phyloP scores from a whole-genome alignment of 2,888 invertebrate genomes.

The Euphydryas editha region DNA sequence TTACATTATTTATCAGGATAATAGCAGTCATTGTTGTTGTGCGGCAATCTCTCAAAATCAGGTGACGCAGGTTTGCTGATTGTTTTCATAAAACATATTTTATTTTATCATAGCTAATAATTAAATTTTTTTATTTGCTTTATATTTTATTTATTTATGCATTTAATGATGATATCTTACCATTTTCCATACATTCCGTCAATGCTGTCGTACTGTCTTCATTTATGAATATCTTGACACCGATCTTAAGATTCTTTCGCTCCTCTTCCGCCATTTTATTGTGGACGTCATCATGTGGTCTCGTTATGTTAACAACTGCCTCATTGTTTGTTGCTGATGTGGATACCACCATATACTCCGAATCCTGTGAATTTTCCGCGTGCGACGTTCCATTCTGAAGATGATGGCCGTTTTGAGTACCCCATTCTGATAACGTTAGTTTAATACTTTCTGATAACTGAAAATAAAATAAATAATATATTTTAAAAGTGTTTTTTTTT shows the following conservation, averaged over 20 bases:
- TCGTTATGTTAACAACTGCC: conserved; percentile 79
- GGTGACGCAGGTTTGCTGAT: too few species aligned
- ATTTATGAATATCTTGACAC: conserved; percentile 93
- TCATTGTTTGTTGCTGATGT: conserved; percentile 55
- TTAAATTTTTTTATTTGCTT: too few species aligned
- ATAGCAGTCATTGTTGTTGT: too few species aligned
- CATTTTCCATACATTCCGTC: conserved; percentile 88
- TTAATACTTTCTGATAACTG: conserved; percentile 80
- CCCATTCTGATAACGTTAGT: conserved; percentile 76
- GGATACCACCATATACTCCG: conserved; percentile 69
- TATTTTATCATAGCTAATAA: too few species aligned
- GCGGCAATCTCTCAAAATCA: too few species aligned
- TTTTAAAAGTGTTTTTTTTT: neutral
- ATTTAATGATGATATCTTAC: too few species aligned
- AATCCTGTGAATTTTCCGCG: conserved; percentile 51
- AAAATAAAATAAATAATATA: conserved; percentile 31
- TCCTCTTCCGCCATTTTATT: conserved; percentile 87
- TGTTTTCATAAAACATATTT: too few species aligned
- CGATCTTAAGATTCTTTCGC: conserved; percentile 90
- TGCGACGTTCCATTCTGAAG: conserved; percentile 61
- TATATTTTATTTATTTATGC: too few species aligned
- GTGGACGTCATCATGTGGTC: conserved; percentile 85
- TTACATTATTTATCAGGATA: too few species aligned
- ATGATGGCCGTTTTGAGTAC: conserved; percentile 57
- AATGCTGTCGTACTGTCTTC: conserved; percentile 86